These are phyloP conservation scores for Acromyrmex echinatior DNA, from an alignment of 1,140 invertebrate genomes.

Conservation along the genomic window DNA sequence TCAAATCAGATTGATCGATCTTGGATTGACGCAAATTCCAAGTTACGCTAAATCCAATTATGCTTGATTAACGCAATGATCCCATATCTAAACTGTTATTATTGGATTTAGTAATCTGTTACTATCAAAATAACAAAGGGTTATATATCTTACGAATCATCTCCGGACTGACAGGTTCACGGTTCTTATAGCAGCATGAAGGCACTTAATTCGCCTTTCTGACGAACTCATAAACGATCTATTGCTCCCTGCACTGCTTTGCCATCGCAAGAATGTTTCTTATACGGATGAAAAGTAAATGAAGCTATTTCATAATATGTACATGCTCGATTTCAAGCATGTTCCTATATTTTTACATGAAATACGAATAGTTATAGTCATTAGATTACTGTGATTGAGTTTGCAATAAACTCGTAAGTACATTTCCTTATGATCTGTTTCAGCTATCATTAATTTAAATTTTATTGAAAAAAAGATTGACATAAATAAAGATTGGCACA, in stretches of 20 bases:
- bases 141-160: conserved; percentile 23
- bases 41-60: conserved; percentile 24
- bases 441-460: not conserved
- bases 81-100: not conserved
- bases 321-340: conserved; percentile 33
- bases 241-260: not conserved
- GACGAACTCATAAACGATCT: conserved; percentile 6
- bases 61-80: conserved; percentile 10
- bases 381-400: conserved; percentile 40
- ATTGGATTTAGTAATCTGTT: conserved; percentile 4
- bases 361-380: conserved; percentile 6
- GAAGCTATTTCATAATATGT: conserved; percentile 49
- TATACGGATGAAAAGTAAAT: conserved; percentile 59
- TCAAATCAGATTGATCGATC: conserved; percentile 36
- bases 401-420: not conserved
- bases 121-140: conserved; percentile 1
- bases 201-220: conserved; percentile 26
- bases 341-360: conserved; percentile 47
- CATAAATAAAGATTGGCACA: not conserved
- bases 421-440: not conserved
- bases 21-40: conserved; percentile 29
- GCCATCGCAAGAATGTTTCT: conserved; percentile 16
- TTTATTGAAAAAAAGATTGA: not conserved
- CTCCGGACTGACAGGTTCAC: not conserved
- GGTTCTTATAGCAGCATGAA: not conserved